Conservation (phyloP, 1,140 invertebrate genomes). For the Drosophila prosaltans region DNA sequence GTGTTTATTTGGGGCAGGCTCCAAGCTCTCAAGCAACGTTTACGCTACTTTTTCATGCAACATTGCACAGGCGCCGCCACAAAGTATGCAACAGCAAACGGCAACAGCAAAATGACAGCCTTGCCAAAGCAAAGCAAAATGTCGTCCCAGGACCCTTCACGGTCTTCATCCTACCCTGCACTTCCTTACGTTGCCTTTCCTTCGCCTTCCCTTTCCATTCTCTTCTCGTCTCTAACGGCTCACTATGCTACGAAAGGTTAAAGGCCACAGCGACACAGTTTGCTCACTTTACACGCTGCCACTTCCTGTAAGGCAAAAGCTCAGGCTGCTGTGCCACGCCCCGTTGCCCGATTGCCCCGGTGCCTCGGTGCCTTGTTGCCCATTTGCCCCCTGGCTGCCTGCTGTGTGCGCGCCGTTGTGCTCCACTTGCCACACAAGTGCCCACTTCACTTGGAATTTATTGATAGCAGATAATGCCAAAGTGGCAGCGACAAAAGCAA, state of each 20-base stretch:
- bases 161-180: neutral
- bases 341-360: conserved; percentile 21
- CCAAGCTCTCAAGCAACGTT: conserved; percentile 48
- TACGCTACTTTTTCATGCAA: conserved; percentile 79
- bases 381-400: conserved; percentile 7
- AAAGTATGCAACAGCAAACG: conserved; percentile 68
- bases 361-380: conserved; percentile 17
- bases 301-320: conserved; percentile 59
- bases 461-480: conserved; percentile 79
- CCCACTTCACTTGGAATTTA: conserved; percentile 81
- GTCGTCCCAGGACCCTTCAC: conserved; percentile 40
- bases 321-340: conserved; percentile 31
- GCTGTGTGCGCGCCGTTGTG: conserved; percentile 67
- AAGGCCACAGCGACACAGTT: conserved; percentile 76
- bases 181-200: neutral
- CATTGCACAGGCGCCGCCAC: conserved; percentile 73
- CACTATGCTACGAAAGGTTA: conserved; percentile 58
- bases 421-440: conserved; percentile 78
- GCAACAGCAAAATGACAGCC: conserved; percentile 73
- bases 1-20: conserved; percentile 69
- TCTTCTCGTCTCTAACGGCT: neutral
- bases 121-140: conserved; percentile 52
- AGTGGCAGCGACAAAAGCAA: conserved; percentile 76
- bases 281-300: conserved; percentile 69
- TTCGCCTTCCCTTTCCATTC: neutral